Percentiles rank a stretch among this genome's conserved stretches.
Conservation (phyloP, 2,113 vertebrate species). For the Gobio gobio region DNA sequence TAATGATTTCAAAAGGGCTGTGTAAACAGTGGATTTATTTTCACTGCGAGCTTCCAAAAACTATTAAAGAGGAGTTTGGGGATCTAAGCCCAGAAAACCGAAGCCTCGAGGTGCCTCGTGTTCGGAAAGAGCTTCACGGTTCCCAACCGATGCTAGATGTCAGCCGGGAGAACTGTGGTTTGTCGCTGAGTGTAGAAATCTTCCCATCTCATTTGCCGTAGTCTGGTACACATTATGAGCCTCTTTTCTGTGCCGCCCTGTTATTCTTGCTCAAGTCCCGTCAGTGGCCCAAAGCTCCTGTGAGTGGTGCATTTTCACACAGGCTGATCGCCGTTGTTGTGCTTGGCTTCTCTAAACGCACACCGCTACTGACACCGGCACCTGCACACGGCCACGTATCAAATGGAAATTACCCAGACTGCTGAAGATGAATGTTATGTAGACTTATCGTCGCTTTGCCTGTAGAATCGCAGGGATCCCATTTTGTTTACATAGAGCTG, state of each 20-base stretch:
- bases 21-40: constrained; percentile 68
- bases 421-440: constrained; percentile 26
- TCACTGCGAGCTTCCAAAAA: constrained; percentile 68
- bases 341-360: constrained; percentile 58
- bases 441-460: constrained; percentile 7
- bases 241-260: constrained; percentile 40
- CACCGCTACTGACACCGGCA: constrained; percentile 59
- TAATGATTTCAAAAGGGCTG: constrained; percentile 66
- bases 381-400: constrained; percentile 45
- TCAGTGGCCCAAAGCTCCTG: constrained; percentile 43
- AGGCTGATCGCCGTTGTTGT: constrained; percentile 67
- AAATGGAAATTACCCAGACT: constrained; percentile 44
- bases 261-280: constrained; percentile 52
- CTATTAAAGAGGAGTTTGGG: constrained; percentile 56
- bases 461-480: constrained; percentile 41
- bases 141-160: not conserved
- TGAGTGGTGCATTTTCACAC: constrained; percentile 55
- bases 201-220: constrained; percentile 63
- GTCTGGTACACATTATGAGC: constrained; percentile 58
- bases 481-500: constrained; percentile 36
- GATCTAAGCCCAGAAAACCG: constrained; percentile 62
- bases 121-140: constrained; percentile 55
- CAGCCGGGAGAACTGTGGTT: constrained; percentile 2
- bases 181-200: constrained; percentile 47
- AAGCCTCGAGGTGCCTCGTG: constrained; percentile 54